These are phyloP conservation scores for Mugil cephalus DNA, from an alignment of 2,113 vertebrate genomes.

Conservation along the genomic window DNA sequence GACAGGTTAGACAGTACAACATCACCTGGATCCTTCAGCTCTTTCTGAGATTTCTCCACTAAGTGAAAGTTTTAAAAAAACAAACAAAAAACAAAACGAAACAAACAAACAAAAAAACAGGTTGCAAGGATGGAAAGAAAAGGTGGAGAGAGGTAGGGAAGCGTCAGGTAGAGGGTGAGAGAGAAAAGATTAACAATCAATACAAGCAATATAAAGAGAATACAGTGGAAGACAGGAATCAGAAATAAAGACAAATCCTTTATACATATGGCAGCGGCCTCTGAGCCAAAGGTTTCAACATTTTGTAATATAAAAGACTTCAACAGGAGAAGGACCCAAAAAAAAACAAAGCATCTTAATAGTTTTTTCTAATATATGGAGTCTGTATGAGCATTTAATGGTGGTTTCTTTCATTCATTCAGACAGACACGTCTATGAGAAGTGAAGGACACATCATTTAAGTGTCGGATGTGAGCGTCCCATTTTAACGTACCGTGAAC, in stretches of 20 bases:
- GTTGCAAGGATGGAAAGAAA: constrained; percentile 45
- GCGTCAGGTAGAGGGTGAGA: constrained; percentile 46
- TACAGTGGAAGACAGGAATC: constrained; percentile 2
- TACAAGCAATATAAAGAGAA: constrained; percentile 11
- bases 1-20: constrained; percentile 80
- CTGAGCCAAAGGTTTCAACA: neutral
- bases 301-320: neutral
- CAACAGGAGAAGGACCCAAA: neutral
- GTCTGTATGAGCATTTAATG: neutral
- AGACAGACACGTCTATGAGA: neutral
- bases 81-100: too few relatives aligned
- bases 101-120: constrained; percentile 41
- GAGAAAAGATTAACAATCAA: constrained; percentile 54
- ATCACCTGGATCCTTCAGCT: constrained; percentile 95
- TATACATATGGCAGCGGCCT: constrained; percentile 32
- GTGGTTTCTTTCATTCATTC: neutral
- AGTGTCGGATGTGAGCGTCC: constrained; percentile 78
- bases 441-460: neutral
- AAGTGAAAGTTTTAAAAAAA: constrained; percentile 34
- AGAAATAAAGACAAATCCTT: constrained; percentile 7
- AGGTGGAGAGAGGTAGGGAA: constrained; percentile 85
- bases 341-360: constrained; percentile 3
- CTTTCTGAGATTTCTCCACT: constrained; percentile 87
- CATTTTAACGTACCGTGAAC: constrained; percentile 82
- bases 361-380: neutral